Percentiles rank a stretch among this genome's conserved stretches.
phyloP scores from a whole-genome alignment of 1,140 invertebrate genomes.

The Cyclargus thomasi region DNA sequence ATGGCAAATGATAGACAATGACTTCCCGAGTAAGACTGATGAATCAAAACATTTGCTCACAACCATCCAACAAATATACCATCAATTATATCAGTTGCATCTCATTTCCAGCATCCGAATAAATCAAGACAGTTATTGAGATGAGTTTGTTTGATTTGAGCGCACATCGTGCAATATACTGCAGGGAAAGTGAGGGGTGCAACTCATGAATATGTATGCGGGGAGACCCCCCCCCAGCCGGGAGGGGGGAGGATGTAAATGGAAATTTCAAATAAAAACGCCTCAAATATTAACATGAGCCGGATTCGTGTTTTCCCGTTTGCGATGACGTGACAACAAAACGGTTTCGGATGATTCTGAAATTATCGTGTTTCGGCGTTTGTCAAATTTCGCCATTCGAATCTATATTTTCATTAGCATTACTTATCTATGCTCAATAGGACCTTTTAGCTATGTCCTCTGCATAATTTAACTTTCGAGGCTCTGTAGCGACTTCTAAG shows the following conservation, averaged over 20 bases:
- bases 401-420: not conserved
- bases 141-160: conserved; percentile 31
- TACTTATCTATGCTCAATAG: not conserved
- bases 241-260: conserved; percentile 52
- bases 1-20: not conserved
- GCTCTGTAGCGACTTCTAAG: too few species aligned
- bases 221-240: conserved; percentile 22
- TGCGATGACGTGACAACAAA: conserved; percentile 56
- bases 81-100: conserved; percentile 11
- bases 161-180: conserved; percentile 39
- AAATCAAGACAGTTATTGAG: conserved; percentile 38
- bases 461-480: too few species aligned
- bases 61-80: conserved; percentile 16
- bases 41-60: not conserved
- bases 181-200: conserved; percentile 66
- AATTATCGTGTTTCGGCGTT: conserved; percentile 30
- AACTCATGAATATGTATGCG: conserved; percentile 73
- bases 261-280: conserved; percentile 75
- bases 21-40: not conserved
- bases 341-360: conserved; percentile 35
- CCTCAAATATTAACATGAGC: conserved; percentile 72
- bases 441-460: too few species aligned
- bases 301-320: conserved; percentile 62
- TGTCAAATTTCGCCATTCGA: conserved; percentile 6
- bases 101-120: conserved; percentile 25